Evolutionary conservation across 2,797 vertebrate species (phyloP).

Genomic region (Mus spretus): DNA sequence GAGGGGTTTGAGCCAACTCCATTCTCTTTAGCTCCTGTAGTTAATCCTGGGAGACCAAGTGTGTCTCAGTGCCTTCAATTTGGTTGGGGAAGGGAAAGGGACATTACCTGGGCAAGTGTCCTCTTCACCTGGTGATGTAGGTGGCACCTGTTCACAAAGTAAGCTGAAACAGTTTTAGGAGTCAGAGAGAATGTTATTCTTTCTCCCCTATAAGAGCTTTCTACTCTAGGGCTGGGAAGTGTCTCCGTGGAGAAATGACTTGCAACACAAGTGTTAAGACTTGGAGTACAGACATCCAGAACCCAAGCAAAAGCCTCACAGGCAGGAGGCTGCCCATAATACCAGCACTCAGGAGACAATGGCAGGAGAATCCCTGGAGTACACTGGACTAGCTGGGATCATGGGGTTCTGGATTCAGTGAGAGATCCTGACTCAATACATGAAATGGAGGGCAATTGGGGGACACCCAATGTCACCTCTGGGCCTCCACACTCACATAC

Average conservation of each 20-base stretch:
- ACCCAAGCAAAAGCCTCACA: background rate
- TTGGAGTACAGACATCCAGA: background rate
- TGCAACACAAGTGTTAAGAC: background rate
- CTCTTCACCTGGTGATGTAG: background rate
- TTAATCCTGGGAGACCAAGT: background rate
- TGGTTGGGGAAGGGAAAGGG: slow-evolving; percentile 21
- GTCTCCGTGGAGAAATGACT: background rate
- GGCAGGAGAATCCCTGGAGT: background rate
- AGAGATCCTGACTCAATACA: background rate
- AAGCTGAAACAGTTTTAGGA: background rate
- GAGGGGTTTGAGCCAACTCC: background rate
- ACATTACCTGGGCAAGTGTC: background rate
- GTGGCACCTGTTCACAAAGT: background rate
- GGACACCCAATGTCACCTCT: background rate
- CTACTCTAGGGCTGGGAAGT: background rate
- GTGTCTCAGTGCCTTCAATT: background rate
- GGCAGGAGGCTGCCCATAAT: background rate
- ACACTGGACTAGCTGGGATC: background rate
- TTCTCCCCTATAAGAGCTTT: background rate
- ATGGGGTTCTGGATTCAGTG: background rate
- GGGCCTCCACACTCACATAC: background rate
- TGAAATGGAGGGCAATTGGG: background rate
- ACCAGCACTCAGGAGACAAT: background rate
- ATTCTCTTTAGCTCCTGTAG: background rate
- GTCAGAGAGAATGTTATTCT: background rate